These are phyloP conservation scores for Martes martes DNA, from an alignment of 2,113 vertebrate genomes.

Conservation along the genomic window DNA sequence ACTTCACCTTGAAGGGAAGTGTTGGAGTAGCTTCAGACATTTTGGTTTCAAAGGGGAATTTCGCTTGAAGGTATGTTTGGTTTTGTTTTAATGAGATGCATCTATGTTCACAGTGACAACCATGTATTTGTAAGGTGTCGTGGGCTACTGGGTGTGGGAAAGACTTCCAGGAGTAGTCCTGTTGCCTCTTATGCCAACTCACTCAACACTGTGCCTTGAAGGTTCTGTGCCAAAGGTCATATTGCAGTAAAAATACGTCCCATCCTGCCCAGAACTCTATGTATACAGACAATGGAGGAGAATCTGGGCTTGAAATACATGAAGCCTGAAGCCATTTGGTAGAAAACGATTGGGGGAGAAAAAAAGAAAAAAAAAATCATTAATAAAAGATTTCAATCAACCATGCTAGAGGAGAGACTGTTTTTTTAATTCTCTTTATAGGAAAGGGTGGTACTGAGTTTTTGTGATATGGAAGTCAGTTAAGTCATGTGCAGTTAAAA, in stretches of 20 bases:
- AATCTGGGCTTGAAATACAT: background rate
- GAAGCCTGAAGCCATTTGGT: background rate
- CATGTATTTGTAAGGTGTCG: background rate
- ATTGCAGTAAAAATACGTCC: background rate
- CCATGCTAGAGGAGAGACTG: background rate
- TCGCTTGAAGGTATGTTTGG: background rate
- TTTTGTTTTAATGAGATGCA: background rate
- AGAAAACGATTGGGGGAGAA: background rate
- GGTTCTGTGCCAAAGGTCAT: background rate
- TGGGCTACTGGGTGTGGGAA: background rate
- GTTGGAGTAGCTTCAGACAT: background rate
- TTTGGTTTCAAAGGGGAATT: background rate
- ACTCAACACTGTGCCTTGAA: background rate
- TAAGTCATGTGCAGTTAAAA: background rate
- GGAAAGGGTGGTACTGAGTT: background rate
- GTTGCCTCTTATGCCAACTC: background rate
- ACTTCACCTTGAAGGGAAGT: background rate
- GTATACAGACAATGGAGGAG: background rate
- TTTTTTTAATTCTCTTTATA: background rate
- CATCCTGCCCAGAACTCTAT: background rate
- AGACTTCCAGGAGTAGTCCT: background rate
- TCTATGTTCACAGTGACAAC: background rate
- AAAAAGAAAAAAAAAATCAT: background rate
- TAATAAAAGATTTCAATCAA: background rate
- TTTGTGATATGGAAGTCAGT: background rate